Base-by-base conservation (phyloP, 2,888 invertebrate genomes). In the Zelleria hepariella region DNA sequence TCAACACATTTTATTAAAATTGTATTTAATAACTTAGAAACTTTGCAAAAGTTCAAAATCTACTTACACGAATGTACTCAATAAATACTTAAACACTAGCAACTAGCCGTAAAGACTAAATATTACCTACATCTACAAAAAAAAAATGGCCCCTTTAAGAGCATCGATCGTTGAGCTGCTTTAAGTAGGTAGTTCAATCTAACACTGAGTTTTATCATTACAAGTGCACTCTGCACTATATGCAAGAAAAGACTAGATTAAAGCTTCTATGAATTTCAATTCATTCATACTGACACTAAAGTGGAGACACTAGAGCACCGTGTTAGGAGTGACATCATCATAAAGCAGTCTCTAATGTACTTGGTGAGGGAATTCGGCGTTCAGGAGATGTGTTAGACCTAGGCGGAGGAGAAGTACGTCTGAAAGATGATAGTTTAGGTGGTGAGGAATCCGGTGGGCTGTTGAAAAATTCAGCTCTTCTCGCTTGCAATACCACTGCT, bases 271-370 rank as follows among this genome's bases (percentile, higher is more conserved):
- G 68, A 80, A 80, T 80, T 81, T 80, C 74, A 78, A 68, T 64
- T 70, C 68, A 69, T 69, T 63, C 68, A 68, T 75, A 85, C 81
- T 42, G 5, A 3, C 15, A 32, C 15, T 42, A 10, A 15, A 42
- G 32, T 52, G 10, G 32, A 49, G 59, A 58, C 61, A 27, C 27
- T 4, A 59, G 27, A 48, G 57, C 25, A 48, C 23, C 48, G 5
- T 7, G 10, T 48, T 5, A 26, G 54, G 24, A 23, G 7, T n/a
- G 8, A 42, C 24, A 6, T 68, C 73, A 89, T 90, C 89, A 89
- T 88, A 92, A 92, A 62, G 92, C 91, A 62, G 92, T 92, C 86
- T 92, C 92, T 68, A 92, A 80, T 10, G 92, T 90, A 53, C 89
- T 87, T 18, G 91, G 90, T 52, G 90, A 78, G 58, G 76, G 71